Percentiles rank a stretch among this genome's conserved stretches.
Evolutionary conservation across 2,113 vertebrate species (phyloP).

Genomic region (Myiozetetes cayanensis): DNA sequence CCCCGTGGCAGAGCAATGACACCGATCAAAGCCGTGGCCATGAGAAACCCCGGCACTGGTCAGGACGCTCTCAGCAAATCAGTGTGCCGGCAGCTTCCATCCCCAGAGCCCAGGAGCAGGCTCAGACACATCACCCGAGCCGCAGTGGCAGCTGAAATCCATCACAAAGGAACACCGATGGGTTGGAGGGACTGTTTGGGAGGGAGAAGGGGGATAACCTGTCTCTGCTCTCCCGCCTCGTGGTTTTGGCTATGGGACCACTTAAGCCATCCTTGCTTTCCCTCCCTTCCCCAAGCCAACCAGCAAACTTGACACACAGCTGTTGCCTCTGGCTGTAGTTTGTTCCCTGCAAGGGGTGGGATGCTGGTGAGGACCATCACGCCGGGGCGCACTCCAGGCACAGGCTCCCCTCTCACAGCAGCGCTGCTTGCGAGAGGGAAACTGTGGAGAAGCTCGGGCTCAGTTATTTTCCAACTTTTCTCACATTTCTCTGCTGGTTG

Average conservation of each 20-base stretch:
- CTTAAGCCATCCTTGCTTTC: neutral
- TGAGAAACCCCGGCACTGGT: fast-evolving
- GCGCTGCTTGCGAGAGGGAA: neutral
- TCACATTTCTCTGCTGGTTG: neutral
- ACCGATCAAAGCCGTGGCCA: neutral
- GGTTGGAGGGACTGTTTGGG: neutral
- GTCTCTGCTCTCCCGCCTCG: neutral
- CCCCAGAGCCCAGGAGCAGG: neutral
- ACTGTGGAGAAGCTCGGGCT: neutral
- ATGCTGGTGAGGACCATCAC: neutral
- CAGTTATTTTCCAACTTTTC: neutral
- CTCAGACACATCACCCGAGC: neutral
- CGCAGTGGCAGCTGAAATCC: neutral
- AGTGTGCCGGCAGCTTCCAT: neutral
- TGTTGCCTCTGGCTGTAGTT: neutral
- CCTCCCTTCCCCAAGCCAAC: neutral
- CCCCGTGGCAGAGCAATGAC: neutral
- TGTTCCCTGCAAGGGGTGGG: neutral
- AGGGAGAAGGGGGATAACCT: neutral
- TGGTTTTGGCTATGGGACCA: neutral
- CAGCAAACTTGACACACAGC: neutral
- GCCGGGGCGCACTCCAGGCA: neutral
- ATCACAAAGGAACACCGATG: neutral
- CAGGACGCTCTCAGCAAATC: neutral
- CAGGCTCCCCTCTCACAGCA: neutral